Conservation (phyloP, 2,888 invertebrate species). For the Ashinkailepas kermadecensis region DNA sequence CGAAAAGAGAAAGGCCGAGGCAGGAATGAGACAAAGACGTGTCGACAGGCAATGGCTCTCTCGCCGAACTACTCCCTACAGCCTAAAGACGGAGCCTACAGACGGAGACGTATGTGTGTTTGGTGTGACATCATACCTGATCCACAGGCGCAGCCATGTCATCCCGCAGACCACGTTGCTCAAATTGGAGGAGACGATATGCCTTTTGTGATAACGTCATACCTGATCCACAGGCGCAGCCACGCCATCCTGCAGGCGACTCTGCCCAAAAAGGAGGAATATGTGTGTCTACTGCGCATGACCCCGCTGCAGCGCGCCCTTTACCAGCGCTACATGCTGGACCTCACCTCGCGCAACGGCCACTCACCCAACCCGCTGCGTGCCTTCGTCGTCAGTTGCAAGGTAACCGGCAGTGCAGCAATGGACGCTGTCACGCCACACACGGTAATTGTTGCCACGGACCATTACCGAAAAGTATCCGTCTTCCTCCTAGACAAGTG, state of each 20-base stretch:
- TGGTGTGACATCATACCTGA: slow-evolving; percentile 47
- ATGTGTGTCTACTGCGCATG: slow-evolving; percentile 82
- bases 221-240: slow-evolving; percentile 57
- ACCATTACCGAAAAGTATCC: too few relatives aligned
- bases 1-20: too few relatives aligned
- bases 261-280: slow-evolving; percentile 89
- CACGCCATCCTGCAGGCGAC: slow-evolving; percentile 88
- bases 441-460: too few relatives aligned
- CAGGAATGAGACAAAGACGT: too few relatives aligned
- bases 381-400: slow-evolving; percentile 97
- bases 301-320: slow-evolving; percentile 80
- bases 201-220: slow-evolving; percentile 61
- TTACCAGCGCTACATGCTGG: slow-evolving; percentile 86
- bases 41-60: too few relatives aligned
- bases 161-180: slow-evolving; percentile 88
- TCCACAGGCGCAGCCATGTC: slow-evolving; percentile 71
- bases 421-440: too few relatives aligned
- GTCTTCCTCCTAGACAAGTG: too few relatives aligned
- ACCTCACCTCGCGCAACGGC: slow-evolving; percentile 51
- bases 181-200: slow-evolving; percentile 88
- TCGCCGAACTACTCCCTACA: too few relatives aligned
- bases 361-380: slow-evolving; percentile 85
- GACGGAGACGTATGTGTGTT: slow-evolving; percentile 78
- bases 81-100: too few relatives aligned
- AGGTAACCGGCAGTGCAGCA: slow-evolving; percentile 49